These are phyloP conservation scores for Toxotes jaculatrix DNA, from an alignment of 2,113 vertebrate genomes.

Conservation along the genomic window DNA sequence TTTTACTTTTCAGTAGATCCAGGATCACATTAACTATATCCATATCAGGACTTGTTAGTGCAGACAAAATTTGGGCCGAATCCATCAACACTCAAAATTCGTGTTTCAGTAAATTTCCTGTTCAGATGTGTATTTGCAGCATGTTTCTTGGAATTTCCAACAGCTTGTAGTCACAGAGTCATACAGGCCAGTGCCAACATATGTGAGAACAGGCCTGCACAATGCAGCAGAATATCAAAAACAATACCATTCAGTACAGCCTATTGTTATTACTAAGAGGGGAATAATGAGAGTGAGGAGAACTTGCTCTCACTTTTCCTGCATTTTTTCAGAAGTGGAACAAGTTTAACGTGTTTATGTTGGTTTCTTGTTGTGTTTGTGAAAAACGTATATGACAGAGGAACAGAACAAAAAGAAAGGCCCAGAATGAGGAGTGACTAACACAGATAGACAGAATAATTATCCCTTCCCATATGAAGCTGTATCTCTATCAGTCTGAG, in stretches of 20 bases:
- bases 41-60: not conserved
- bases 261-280: conserved; percentile 8
- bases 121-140: not conserved
- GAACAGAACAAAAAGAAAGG: conserved; percentile 9
- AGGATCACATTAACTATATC: too few species aligned
- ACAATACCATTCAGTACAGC: not conserved
- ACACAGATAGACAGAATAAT: conserved; percentile 69
- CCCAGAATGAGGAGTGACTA: conserved; percentile 55
- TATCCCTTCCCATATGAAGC: conserved; percentile 53
- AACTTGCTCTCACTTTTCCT: not conserved
- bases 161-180: not conserved
- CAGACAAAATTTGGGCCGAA: not conserved
- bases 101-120: not conserved
- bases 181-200: not conserved
- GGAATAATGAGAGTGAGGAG: conserved; percentile 1
- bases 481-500: conserved; percentile 62
- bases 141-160: not conserved
- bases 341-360: not conserved
- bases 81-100: not conserved
- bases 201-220: not conserved
- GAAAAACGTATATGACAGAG: not conserved
- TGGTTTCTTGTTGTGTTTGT: conserved; percentile 16
- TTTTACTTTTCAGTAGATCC: not conserved
- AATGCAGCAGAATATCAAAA: not conserved
- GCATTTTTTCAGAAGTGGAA: not conserved